A percentile compares a stretch with the other conserved stretches of the same genome.
phyloP scores from a whole-genome alignment of 2,113 vertebrate genomes.

The Scalopus aquaticus region DNA sequence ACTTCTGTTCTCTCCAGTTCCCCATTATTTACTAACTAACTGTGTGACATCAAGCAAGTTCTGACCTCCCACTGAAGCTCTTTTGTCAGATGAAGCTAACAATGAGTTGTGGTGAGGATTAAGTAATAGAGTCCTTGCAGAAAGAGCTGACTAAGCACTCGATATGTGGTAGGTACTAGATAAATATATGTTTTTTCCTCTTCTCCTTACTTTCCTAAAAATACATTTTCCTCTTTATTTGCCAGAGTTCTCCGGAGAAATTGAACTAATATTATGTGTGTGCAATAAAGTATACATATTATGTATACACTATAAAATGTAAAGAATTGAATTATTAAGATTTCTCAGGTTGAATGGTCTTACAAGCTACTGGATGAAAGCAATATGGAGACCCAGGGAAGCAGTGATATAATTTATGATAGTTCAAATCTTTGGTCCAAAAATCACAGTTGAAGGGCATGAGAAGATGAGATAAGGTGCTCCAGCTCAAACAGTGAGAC shows the following conservation, averaged over 20 bases:
- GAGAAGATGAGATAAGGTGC: neutral
- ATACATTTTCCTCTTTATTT: neutral
- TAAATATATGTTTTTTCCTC: neutral
- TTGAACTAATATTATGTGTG: neutral
- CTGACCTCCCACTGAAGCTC: neutral
- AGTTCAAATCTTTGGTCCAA: neutral
- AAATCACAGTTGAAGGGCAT: neutral
- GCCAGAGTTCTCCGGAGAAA: neutral
- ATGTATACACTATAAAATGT: neutral
- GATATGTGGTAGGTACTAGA: fast-evolving
- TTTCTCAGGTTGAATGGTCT: neutral
- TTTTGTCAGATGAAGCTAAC: neutral
- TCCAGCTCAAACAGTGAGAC: neutral
- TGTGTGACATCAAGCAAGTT: neutral
- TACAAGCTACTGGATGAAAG: neutral
- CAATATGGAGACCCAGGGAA: neutral
- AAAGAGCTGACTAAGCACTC: fast-evolving
- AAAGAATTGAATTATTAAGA: neutral
- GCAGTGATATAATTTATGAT: neutral
- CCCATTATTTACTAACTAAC: neutral
- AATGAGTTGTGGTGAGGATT: neutral
- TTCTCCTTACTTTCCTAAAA: neutral
- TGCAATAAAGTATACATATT: no score
- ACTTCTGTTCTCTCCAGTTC: neutral
- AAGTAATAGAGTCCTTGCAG: neutral